Percentiles rank a stretch among this genome's conserved stretches.
Evolutionary conservation across 2,888 invertebrate species (phyloP).

Genomic region (Rhingia rostrata): DNA sequence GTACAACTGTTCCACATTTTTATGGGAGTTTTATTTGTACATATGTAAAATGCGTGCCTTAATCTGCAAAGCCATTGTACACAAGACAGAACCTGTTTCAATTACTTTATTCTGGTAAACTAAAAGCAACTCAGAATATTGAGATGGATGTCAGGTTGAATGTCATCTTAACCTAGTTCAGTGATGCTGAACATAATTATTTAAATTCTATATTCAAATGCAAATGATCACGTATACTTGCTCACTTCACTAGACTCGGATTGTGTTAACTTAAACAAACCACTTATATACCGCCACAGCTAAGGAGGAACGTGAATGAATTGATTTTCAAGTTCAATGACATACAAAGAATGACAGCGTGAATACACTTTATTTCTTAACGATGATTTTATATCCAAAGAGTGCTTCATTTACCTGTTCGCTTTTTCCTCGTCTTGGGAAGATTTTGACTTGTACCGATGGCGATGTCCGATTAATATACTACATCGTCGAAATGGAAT

Average conservation of each 20-base stretch:
- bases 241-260: conserved; percentile 48
- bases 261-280: conserved; percentile 44
- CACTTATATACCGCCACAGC: conserved; percentile 21
- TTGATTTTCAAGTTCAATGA: conserved; percentile 67
- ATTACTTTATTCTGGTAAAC: conserved; percentile 16
- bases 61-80: background rate
- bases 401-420: conserved; percentile 52
- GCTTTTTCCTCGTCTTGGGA: conserved; percentile 34
- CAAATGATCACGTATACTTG: conserved; percentile 56
- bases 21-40: background rate
- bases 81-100: conserved; percentile 42
- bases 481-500: conserved; percentile 25
- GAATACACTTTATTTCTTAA: conserved; percentile 51
- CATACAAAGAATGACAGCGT: conserved; percentile 58
- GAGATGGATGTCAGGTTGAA: conserved; percentile 52
- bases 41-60: background rate
- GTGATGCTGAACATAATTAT: conserved; percentile 51
- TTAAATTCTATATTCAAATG: conserved; percentile 58
- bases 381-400: conserved; percentile 33
- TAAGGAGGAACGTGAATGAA: conserved; percentile 59
- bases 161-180: conserved; percentile 65
- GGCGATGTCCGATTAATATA: conserved; percentile 55
- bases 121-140: background rate
- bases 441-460: conserved; percentile 41
- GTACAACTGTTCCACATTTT: conserved; percentile 21